These are phyloP conservation scores for Amblyjoppa proteus DNA, from an alignment of 2,888 invertebrate species.

Conservation along the genomic window DNA sequence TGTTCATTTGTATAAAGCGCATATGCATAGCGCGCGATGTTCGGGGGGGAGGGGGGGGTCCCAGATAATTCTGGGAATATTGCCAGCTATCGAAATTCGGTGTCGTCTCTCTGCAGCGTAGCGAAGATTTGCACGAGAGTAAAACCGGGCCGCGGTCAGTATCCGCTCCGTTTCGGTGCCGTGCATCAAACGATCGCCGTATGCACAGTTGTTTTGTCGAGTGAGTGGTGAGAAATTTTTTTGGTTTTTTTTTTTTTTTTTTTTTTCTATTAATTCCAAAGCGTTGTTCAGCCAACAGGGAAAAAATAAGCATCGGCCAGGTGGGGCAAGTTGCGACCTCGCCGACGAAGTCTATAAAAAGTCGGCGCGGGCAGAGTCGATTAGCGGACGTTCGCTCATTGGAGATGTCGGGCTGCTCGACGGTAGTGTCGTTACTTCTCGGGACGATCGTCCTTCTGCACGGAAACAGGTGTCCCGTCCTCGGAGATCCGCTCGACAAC, in stretches of 20 bases:
- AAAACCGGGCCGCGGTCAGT: slow-evolving; percentile 18
- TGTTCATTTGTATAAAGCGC: not conserved
- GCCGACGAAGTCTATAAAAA: slow-evolving; percentile 58
- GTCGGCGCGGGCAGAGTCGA: not conserved
- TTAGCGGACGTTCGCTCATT: slow-evolving; percentile 6
- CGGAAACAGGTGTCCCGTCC: slow-evolving; percentile 10
- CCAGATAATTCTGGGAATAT: slow-evolving; percentile 6
- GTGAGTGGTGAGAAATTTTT: not conserved
- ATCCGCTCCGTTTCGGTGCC: not conserved
- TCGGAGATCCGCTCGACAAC: slow-evolving; percentile 39
- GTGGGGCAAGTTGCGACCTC: not conserved
- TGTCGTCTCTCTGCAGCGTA: not conserved
- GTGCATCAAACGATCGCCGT: not conserved
- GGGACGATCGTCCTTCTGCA: slow-evolving; percentile 24
- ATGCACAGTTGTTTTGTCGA: not conserved
- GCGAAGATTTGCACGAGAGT: not conserved
- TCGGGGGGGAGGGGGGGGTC: not conserved
- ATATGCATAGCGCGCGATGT: not conserved
- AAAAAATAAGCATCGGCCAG: not conserved
- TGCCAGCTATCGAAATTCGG: not conserved
- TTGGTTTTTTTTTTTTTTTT: not conserved
- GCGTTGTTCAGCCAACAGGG: not conserved
- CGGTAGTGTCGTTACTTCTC: slow-evolving; percentile 14
- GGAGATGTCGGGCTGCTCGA: slow-evolving; percentile 15
- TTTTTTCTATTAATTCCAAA: not conserved